Conservation (phyloP, 2,888 invertebrate genomes). For the Amitus sp. region DNA sequence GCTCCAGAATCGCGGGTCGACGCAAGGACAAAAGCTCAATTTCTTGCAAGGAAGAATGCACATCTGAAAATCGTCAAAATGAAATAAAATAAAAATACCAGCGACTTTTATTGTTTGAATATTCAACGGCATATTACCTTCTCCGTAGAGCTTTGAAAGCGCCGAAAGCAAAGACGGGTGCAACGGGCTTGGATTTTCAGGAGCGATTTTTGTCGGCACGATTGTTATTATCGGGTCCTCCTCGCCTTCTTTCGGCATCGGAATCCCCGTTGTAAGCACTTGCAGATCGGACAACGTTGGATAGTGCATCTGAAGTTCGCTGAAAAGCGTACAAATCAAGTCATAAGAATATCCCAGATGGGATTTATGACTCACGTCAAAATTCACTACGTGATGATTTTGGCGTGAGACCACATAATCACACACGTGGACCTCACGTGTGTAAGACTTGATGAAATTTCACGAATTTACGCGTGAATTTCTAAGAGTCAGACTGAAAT, state of each 20-base stretch:
- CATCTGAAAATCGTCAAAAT: conserved; percentile 65
- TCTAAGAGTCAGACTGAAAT: too few relatives aligned
- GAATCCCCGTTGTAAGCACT: conserved; percentile 72
- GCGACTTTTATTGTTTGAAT: too few relatives aligned
- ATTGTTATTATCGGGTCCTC: conserved; percentile 69
- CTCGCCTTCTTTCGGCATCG: conserved; percentile 70
- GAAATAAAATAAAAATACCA: too few relatives aligned
- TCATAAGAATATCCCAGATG: too few relatives aligned
- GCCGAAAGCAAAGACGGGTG: conserved; percentile 56
- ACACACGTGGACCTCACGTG: too few relatives aligned
- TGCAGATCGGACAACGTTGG: conserved; percentile 69
- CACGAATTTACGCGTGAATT: too few relatives aligned
- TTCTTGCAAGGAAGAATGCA: conserved; percentile 76
- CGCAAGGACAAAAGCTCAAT: conserved; percentile 78
- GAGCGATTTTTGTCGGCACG: conserved; percentile 63
- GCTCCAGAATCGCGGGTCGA: conserved; percentile 74
- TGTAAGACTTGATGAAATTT: too few relatives aligned
- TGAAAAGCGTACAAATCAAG: too few relatives aligned
- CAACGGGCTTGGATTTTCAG: conserved; percentile 57
- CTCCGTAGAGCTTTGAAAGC: conserved; percentile 62
- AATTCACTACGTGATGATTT: conserved; percentile 23
- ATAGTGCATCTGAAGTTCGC: conserved; percentile 71
- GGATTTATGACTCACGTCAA: too few relatives aligned
- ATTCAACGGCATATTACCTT: conserved; percentile 53
- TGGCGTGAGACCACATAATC: too few relatives aligned